Evolutionary conservation across 64 coral and sea anemone species (phyloP), one percentile per base, ranked within the genome.

Genomic region (Stichodactyla mertensii): DNA sequence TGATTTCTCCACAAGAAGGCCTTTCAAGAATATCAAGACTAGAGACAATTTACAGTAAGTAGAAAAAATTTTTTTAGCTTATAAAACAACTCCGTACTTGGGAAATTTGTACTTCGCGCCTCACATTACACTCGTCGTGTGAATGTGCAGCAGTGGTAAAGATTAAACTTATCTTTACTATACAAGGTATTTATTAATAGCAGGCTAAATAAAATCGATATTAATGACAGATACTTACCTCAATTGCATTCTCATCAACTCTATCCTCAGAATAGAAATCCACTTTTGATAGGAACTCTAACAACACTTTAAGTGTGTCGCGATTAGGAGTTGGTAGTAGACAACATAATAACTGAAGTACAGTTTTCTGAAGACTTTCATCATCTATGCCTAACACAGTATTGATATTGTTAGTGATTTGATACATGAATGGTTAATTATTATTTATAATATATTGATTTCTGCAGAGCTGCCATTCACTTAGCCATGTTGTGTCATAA

Each of bases 251-350:
- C 77, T 95, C 82, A 62, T 93, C 97, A 19, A 88, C 51, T 53
- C 62, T 88, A 28, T 99, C 97, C 52, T 89, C 92, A 51, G 97
- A 89, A 71, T 88, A 99, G 20, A 94, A 92, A 52, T 91, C 90
- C 26, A 99, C 97, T 70, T 95, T 94, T 54, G 90, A 80, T 57
- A 99, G 90, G 84, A 99, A 99, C 57, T 89, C 88, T 45, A 99
- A 61, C 16, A 99, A 70, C 36, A 81, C 89, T 86, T 92, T 89
- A 20, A 99, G 83, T 4, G 97, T 99, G 82, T 99, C 97, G 9
- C 97, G 78, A 88, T 99, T 99, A 19, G 93, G 88, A 7, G 88
- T 83, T 78, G 97, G 97, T 11, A 99, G 86, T 12, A 98, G 64
- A 83, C 88, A 88, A 52, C 92, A 92, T 24, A 98, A 78, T 14